Evolutionary conservation across 2,888 invertebrate species (phyloP).

Genomic region (Catocala sponsa): DNA sequence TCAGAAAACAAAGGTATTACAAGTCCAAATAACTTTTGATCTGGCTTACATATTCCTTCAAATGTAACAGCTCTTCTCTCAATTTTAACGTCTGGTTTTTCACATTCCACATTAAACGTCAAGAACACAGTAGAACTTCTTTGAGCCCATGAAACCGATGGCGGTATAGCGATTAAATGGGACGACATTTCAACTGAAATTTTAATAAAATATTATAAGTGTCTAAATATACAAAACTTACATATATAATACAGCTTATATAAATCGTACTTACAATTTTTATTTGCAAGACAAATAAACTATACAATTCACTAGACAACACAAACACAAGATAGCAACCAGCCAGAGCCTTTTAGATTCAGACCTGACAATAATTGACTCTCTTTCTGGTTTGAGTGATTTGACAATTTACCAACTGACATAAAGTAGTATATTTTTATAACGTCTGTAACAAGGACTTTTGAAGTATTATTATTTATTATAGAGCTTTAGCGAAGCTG

Average conservation of each 20-base stretch:
- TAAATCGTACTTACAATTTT: neutral
- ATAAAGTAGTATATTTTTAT: no score
- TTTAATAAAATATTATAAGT: constrained; percentile 4
- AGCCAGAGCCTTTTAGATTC: no score
- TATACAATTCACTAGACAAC: no score
- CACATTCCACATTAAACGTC: constrained; percentile 96
- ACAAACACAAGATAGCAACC: no score
- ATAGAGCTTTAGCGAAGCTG: no score
- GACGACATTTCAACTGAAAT: constrained; percentile 63
- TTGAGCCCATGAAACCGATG: constrained; percentile 98
- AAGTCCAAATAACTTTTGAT: constrained; percentile 94
- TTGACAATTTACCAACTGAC: no score
- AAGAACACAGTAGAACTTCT: constrained; percentile 93
- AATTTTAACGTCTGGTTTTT: constrained; percentile 92
- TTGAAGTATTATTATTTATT: no score
- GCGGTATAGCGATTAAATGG: constrained; percentile 72
- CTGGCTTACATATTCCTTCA: constrained; percentile 95
- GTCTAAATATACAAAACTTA: no score
- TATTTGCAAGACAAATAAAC: neutral
- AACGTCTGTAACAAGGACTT: no score
- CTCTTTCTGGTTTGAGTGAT: no score
- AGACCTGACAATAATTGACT: no score
- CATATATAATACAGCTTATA: no score
- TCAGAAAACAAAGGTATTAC: constrained; percentile 94
- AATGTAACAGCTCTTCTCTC: constrained; percentile 91